These are phyloP conservation scores for Acronicta alni DNA, from an alignment of 2,888 invertebrate species.

Conservation along the genomic window DNA sequence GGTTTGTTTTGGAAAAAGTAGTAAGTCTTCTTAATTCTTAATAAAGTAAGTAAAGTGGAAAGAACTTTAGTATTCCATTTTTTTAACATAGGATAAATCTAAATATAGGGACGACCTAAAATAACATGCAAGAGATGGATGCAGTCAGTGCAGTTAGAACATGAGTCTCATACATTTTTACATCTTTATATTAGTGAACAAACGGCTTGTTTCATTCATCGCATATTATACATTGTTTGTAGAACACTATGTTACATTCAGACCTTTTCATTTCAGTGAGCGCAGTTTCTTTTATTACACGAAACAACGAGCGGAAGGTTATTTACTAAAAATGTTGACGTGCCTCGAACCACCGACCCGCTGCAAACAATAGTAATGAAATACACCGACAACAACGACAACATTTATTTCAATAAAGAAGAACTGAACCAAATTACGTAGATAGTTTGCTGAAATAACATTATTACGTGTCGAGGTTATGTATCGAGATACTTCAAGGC, in stretches of 20 bases:
- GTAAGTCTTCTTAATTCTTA: too few relatives aligned
- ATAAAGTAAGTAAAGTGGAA: too few relatives aligned
- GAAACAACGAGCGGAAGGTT: conserved; percentile 27
- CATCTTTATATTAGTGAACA: conserved; percentile 8
- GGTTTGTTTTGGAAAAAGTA: too few relatives aligned
- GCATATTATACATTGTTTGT: conserved; percentile 13
- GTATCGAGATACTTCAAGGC: background rate
- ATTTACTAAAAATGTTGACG: conserved; percentile 34
- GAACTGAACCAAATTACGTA: conserved; percentile 12
- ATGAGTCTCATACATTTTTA: background rate
- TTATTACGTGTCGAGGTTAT: background rate
- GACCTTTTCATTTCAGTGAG: conserved; percentile 20
- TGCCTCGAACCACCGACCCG: conserved; percentile 16
- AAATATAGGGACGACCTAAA: too few relatives aligned
- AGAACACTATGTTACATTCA: conserved; percentile 17
- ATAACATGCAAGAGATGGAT: background rate
- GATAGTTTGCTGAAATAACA: background rate
- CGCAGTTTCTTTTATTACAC: conserved; percentile 34
- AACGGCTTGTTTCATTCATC: conserved; percentile 20
- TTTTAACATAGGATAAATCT: too few relatives aligned
- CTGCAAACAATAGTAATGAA: conserved; percentile 21
- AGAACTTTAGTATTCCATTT: too few relatives aligned
- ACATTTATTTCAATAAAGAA: conserved; percentile 12
- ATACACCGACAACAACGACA: conserved; percentile 33
- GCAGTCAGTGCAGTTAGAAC: conserved; percentile 1